Evolutionary conservation across 2,888 invertebrate species (phyloP), one percentile per base, ranked within the genome.

Genomic region (Mythimna albipuncta): DNA sequence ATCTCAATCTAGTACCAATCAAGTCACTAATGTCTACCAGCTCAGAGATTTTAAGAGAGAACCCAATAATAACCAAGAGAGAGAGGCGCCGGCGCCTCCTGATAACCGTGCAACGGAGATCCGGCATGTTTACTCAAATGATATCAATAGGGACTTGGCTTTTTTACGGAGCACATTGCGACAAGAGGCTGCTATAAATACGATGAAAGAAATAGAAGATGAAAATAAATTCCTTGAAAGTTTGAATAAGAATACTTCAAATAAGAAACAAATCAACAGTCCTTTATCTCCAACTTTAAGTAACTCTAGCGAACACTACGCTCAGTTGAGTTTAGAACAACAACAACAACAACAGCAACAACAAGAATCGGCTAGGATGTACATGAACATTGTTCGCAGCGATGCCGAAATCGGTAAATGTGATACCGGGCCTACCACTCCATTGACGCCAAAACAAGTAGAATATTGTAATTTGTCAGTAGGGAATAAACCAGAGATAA

Each of bases 21-120:
- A 96, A 83, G 95, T 94, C 26, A 94, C 96, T 57, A 97, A 97
- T 91, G 92, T 97, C 3, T 97, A 97, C 87, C 97, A 97, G 84
- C 81, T 96, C 19, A 90, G 95, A 73, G 97, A 97, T 74, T 97
- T 97, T 86, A 97, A 97, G 82, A 93, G 94, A 84, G 96, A 96
- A 86, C 94, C 95, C 77, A 96, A 96, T 72, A 96, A 96, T 77
- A 96, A 96, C 82, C 94, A 93, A 82, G 86, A n/a, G n/a, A n/a
- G 91, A 73, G 94, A 95, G 73, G 65, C 78, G 50, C 61, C 61
- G 69, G 86, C 79, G 57, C 82, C 79, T 52, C 83, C 88, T 50
- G 93, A 83, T 21, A 81, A 52, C 38, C 81, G 76, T 38, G 86
- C 81, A 47, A 83, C 89, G 50, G 93, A 94, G 57, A 75, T 87